These are phyloP conservation scores for Drosophila subobscura DNA, from an alignment of 1,140 invertebrate genomes.

Conservation along the genomic window DNA sequence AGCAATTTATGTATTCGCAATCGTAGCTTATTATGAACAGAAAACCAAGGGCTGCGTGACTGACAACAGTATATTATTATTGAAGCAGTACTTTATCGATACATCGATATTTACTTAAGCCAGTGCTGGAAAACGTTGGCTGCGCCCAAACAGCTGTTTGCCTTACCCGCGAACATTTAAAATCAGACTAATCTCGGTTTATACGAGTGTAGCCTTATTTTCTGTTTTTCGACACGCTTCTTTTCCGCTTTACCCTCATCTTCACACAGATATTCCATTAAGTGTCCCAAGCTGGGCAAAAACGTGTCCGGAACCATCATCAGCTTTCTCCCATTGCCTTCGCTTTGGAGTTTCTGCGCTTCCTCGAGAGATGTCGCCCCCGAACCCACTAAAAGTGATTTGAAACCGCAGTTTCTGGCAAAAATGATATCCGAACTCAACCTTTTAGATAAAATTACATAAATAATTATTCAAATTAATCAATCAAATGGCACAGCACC, in stretches of 20 bases:
- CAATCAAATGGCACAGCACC: not conserved
- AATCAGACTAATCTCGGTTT: not conserved
- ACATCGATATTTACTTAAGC: too few relatives aligned
- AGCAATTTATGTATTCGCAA: not conserved
- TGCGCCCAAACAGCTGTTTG: not conserved
- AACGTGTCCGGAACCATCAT: conserved; percentile 48
- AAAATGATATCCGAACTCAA: conserved; percentile 54
- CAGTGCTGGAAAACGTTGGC: not conserved
- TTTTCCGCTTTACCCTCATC: not conserved
- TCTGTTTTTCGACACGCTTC: not conserved
- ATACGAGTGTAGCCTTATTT: not conserved
- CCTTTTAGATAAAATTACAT: conserved; percentile 4
- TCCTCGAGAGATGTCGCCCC: conserved; percentile 30
- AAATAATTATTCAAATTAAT: not conserved
- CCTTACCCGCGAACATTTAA: not conserved
- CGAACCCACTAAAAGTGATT: conserved; percentile 56
- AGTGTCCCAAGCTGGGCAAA: conserved; percentile 14
- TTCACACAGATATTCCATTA: conserved; percentile 21
- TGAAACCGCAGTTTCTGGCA: conserved; percentile 53
- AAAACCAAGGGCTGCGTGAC: too few relatives aligned
- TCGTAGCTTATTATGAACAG: not conserved
- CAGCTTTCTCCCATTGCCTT: conserved; percentile 22
- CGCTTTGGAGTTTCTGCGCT: conserved; percentile 25
- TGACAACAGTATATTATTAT: too few relatives aligned
- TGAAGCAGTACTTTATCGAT: not conserved